A percentile compares a stretch with the other conserved stretches of the same genome.
Conservation (phyloP, 2,113 vertebrate species). For the Anseranas semipalmata region DNA sequence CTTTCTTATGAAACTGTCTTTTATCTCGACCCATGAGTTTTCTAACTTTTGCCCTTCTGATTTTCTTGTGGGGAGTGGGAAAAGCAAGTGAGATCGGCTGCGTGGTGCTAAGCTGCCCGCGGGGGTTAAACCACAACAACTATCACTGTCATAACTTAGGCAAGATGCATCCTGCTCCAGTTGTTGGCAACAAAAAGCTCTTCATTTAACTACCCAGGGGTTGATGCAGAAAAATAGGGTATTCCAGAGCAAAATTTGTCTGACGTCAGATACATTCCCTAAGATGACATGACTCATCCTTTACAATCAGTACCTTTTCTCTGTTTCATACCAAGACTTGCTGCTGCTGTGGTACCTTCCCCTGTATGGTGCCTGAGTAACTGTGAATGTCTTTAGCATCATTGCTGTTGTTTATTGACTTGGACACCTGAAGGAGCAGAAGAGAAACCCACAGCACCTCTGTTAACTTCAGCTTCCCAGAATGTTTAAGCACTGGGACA, state of each 20-base stretch:
- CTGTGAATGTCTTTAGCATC: neutral
- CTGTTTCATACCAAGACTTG: neutral
- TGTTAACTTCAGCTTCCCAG: neutral
- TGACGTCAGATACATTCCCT: neutral
- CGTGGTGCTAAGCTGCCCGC: too few relatives aligned
- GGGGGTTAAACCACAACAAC: neutral
- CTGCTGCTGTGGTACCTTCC: neutral
- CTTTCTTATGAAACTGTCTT: too few relatives aligned
- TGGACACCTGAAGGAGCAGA: neutral
- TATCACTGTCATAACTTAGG: neutral
- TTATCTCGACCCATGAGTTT: too few relatives aligned
- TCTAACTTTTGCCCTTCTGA: too few relatives aligned
- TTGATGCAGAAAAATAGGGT: neutral
- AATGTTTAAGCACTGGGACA: accelerated
- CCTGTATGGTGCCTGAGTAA: neutral
- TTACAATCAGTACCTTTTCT: neutral
- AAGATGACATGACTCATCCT: accelerated
- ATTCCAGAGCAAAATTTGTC: neutral
- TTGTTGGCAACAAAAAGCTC: neutral
- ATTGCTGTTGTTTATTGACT: neutral
- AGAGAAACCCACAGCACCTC: neutral
- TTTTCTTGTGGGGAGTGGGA: too few relatives aligned
- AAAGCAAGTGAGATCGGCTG: too few relatives aligned
- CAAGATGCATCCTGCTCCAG: neutral
- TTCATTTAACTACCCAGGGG: neutral